Evolutionary conservation across 2,888 invertebrate species (phyloP).

Genomic region (Epirrhoe tristata): DNA sequence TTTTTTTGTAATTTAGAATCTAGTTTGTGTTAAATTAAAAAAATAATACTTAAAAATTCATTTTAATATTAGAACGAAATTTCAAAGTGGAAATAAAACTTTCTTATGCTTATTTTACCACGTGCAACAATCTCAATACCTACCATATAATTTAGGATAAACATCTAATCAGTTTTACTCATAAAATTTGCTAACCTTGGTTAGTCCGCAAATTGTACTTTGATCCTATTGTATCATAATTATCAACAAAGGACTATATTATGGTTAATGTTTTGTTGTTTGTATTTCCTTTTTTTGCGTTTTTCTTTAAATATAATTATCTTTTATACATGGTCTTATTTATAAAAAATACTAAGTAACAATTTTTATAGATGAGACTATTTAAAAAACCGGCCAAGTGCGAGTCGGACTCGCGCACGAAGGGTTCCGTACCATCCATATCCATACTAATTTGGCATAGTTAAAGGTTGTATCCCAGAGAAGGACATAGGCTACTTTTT

Average conservation of each 20-base stretch:
- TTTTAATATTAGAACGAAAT: no score
- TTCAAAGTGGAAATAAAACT: no score
- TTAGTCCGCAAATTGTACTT: constrained; percentile 6
- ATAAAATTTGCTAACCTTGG: constrained; percentile 6
- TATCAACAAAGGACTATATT: neutral
- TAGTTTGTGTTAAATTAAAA: no score
- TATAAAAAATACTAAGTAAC: neutral
- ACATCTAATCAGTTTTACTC: neutral
- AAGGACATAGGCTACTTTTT: no score
- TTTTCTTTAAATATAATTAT: neutral
- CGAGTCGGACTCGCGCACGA: no score
- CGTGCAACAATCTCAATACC: neutral
- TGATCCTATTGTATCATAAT: constrained; percentile 2
- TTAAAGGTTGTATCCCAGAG: no score
- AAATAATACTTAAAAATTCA: no score
- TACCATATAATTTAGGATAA: neutral
- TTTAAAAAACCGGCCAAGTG: no score
- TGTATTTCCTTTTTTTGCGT: neutral
- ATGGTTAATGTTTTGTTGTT: neutral
- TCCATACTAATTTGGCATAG: no score
- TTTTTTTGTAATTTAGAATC: no score
- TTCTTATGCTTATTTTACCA: no score
- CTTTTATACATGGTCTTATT: neutral
- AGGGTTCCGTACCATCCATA: no score
- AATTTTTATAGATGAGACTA: neutral